These are phyloP conservation scores for human DNA, from an alignment of 2,113 vertebrate species.

Conservation along the genomic window GRCh38 chr17:13985001-13985500, in stretches of 20 bases:
- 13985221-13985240: neutral
- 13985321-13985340: neutral
- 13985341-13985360: neutral
- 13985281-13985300: neutral
- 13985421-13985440: neutral
- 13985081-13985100: neutral
- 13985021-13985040: neutral
- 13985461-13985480: neutral
- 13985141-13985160: neutral
- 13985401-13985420: neutral
- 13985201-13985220: neutral
- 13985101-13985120: neutral
- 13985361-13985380: neutral
- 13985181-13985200: neutral
- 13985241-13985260: neutral
- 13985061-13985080: neutral
- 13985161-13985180: neutral
- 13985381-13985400: neutral
- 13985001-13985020: neutral
- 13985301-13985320: neutral
- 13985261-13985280: neutral
- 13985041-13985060: neutral
- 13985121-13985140: neutral
- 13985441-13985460: neutral
- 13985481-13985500: neutral